Percentiles rank a stretch among this genome's conserved stretches.
These are phyloP conservation scores for Penaeus indicus DNA, from an alignment of 1,140 invertebrate species.

Conservation along the genomic window DNA sequence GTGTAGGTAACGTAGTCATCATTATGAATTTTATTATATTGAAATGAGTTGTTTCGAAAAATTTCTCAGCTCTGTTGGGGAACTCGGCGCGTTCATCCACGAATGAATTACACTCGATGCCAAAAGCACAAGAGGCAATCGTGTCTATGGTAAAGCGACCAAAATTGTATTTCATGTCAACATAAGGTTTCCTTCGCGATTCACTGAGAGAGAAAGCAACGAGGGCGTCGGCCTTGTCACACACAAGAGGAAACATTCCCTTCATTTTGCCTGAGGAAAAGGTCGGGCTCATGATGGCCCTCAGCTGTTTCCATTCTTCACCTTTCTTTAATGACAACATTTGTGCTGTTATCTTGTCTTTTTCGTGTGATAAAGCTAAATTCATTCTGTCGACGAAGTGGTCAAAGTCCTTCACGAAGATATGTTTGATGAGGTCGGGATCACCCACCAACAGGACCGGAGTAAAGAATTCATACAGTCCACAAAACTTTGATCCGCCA, in stretches of 20 bases:
- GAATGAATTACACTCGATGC: conserved; percentile 45
- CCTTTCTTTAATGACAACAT: conserved; percentile 36
- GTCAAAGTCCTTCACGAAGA: conserved; percentile 78
- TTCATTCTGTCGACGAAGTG: conserved; percentile 74
- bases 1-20: neutral
- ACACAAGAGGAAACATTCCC: neutral
- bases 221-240: neutral
- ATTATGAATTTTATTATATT: too few species aligned
- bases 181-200: neutral
- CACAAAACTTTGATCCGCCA: conserved; percentile 68
- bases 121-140: conserved; percentile 72
- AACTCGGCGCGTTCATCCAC: neutral
- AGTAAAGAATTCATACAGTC: conserved; percentile 70
- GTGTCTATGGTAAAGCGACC: conserved; percentile 71
- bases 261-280: conserved; percentile 64
- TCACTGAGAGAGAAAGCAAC: neutral
- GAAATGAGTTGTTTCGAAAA: too few species aligned
- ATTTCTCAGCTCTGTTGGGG: too few species aligned
- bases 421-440: conserved; percentile 75
- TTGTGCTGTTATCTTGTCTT: too few species aligned
- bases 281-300: conserved; percentile 54
- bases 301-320: conserved; percentile 41
- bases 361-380: too few species aligned
- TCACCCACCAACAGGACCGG: conserved; percentile 75
- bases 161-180: conserved; percentile 65